A percentile compares a stretch with the other conserved stretches of the same genome.
These are phyloP conservation scores for Folsomia manolachei DNA, from an alignment of 2,888 invertebrate genomes.

Conservation along the genomic window DNA sequence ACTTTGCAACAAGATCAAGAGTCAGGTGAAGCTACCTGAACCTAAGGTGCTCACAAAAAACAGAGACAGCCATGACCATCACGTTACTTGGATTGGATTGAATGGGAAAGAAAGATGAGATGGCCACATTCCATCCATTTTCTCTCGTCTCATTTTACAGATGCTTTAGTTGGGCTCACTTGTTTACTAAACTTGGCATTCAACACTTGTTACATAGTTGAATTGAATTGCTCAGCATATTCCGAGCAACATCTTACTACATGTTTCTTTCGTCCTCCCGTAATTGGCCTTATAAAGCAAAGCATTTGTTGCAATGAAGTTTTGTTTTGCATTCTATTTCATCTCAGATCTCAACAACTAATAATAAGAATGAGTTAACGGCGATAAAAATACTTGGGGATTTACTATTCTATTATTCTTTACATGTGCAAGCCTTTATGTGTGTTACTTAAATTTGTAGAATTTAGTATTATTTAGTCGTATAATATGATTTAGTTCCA, in stretches of 20 bases:
- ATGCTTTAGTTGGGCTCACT: neutral
- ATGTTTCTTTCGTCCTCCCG: neutral
- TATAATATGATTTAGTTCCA: no score
- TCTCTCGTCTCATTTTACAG: constrained; percentile 24
- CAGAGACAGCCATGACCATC: neutral
- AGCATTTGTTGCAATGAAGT: neutral
- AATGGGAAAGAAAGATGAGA: constrained; percentile 47
- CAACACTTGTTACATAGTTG: no score
- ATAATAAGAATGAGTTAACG: no score
- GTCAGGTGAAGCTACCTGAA: neutral
- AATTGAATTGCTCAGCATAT: no score
- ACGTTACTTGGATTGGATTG: constrained; percentile 18
- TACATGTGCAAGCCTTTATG: no score
- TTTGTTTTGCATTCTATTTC: constrained; percentile 17
- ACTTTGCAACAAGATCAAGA: neutral
- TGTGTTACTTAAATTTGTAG: no score
- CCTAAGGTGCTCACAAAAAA: no score
- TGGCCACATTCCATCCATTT: constrained; percentile 45
- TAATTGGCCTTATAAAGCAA: neutral
- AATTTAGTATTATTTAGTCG: no score
- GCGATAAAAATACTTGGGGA: neutral
- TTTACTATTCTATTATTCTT: no score
- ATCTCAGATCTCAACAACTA: neutral
- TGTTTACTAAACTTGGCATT: no score
- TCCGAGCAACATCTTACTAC: no score